phyloP scores from a whole-genome alignment of 92 coral and sea anemone species.

The Paragorgia papillata region DNA sequence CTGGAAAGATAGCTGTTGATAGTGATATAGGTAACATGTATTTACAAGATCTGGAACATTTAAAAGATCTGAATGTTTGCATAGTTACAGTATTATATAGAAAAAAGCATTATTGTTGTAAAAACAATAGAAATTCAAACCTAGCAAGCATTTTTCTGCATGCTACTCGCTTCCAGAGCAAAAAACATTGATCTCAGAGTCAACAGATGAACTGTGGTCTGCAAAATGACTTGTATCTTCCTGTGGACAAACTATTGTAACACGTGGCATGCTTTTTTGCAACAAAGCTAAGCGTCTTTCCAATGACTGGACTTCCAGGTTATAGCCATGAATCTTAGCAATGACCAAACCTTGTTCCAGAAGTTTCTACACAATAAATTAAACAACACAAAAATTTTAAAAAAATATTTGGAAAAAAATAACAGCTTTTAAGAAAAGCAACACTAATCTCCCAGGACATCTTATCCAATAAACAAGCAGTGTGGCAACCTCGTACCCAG shows the following conservation, averaged over 20 bases:
- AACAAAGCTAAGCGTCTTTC: slow-evolving; percentile 8
- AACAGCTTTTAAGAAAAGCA: too few species aligned
- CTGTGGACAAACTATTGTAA: background rate
- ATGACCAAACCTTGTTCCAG: slow-evolving; percentile 6
- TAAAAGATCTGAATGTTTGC: too few species aligned
- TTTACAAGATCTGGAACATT: too few species aligned
- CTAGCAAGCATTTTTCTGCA: too few species aligned
- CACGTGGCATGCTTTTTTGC: slow-evolving; percentile 8
- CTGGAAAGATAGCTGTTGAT: too few species aligned
- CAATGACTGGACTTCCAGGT: slow-evolving; percentile 14
- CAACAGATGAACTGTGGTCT: background rate
- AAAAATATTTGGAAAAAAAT: background rate
- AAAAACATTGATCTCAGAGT: background rate
- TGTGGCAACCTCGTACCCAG: too few species aligned
- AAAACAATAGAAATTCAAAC: too few species aligned
- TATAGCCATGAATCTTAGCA: slow-evolving; percentile 1
- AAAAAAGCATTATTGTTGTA: too few species aligned
- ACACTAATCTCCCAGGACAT: too few species aligned
- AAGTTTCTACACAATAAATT: background rate
- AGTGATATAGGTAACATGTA: too few species aligned
- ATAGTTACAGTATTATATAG: too few species aligned
- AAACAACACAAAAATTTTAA: background rate
- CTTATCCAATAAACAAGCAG: too few species aligned
- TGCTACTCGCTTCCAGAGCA: background rate
- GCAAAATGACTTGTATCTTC: slow-evolving; percentile 6